A percentile compares a stretch with the other conserved stretches of the same genome.
These are phyloP conservation scores for Anniella stebbinsi DNA, from an alignment of 2,797 vertebrate species.

Conservation along the genomic window DNA sequence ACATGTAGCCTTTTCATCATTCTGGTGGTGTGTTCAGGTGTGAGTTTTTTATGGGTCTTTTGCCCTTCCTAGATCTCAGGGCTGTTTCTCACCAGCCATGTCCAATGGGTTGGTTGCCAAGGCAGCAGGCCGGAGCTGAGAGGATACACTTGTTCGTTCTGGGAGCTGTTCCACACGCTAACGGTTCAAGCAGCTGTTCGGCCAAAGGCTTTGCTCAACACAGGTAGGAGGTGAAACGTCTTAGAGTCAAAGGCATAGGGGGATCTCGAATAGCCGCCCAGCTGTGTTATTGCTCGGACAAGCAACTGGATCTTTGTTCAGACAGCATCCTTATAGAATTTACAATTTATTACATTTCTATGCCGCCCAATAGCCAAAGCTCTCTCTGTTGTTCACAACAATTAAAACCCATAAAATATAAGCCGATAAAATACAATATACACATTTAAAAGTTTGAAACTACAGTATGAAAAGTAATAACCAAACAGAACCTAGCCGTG, in stretches of 20 bases:
- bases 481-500: too few relatives aligned
- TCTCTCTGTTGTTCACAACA: too few relatives aligned
- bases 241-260: accelerated
- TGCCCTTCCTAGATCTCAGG: conserved; percentile 88
- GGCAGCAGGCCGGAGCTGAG: conserved; percentile 88
- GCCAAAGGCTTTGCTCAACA: conserved; percentile 83
- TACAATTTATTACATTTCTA: too few relatives aligned
- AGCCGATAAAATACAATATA: too few relatives aligned
- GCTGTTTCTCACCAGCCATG: conserved; percentile 84
- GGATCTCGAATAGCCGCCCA: too few relatives aligned
- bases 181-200: conserved; percentile 84
- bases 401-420: too few relatives aligned
- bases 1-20: too few relatives aligned
- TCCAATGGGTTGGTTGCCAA: conserved; percentile 93
- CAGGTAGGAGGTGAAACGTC: conserved; percentile 77
- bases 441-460: too few relatives aligned
- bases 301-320: too few relatives aligned
- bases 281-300: too few relatives aligned
- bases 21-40: background rate
- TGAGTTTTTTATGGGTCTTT: background rate
- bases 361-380: too few relatives aligned
- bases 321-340: background rate
- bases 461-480: too few relatives aligned
- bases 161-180: conserved; percentile 93
- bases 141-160: conserved; percentile 93